Evolutionary conservation across 2,113 vertebrate genomes (phyloP).

Genomic region (Rostratula benghalensis): DNA sequence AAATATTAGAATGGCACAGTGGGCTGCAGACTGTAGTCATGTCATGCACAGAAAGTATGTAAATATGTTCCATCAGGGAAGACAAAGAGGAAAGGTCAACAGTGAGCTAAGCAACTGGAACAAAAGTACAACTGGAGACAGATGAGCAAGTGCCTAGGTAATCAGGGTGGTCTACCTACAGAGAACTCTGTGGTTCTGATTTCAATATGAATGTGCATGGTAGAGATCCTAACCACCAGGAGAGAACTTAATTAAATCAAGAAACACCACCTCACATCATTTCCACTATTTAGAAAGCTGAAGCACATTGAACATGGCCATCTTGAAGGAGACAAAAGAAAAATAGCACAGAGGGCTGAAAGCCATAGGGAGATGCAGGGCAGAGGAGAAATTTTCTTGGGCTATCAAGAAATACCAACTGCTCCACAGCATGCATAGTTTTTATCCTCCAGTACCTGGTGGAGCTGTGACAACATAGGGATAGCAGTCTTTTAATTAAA

Average conservation of each 20-base stretch:
- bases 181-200: background rate
- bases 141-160: background rate
- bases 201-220: background rate
- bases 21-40: background rate
- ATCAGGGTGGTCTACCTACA: background rate
- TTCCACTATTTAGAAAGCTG: background rate
- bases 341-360: background rate
- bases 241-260: background rate
- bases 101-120: background rate
- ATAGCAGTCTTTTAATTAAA: background rate
- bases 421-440: background rate
- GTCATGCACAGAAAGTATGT: background rate
- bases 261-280: background rate
- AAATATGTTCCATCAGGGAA: background rate
- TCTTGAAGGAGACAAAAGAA: background rate
- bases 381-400: background rate
- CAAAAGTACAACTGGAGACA: background rate
- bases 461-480: background rate
- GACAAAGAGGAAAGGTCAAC: background rate
- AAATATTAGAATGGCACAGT: background rate
- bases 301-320: background rate
- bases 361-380: background rate
- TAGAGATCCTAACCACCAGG: background rate
- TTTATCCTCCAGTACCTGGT: background rate
- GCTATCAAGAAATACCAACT: background rate